Percentiles rank a stretch among this genome's conserved stretches.
Evolutionary conservation across 2,888 invertebrate species (phyloP).

Genomic region (Merodon equestris): DNA sequence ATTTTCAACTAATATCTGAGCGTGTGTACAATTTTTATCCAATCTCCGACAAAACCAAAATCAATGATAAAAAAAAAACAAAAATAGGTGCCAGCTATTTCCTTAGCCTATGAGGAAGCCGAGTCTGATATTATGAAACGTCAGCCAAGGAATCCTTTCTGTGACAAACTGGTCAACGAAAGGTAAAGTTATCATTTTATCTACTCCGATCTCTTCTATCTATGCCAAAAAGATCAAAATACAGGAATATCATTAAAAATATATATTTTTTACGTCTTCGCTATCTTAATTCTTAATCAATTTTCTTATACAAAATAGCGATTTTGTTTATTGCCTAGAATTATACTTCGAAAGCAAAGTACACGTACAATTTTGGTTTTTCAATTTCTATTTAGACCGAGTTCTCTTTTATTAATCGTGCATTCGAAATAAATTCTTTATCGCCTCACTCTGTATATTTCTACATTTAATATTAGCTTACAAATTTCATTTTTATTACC

Average conservation of each 20-base stretch:
- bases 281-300: conserved; percentile 32
- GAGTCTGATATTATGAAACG: conserved; percentile 99
- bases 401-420: no score
- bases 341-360: conserved; percentile 69
- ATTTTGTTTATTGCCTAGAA: conserved; percentile 53
- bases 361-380: conserved; percentile 38
- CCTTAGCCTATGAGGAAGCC: conserved; percentile 98
- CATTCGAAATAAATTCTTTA: no score
- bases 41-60: conserved; percentile 70
- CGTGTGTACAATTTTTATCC: conserved; percentile 63
- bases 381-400: no score
- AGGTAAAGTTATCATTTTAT: conserved; percentile 84
- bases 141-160: conserved; percentile 97
- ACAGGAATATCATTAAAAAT: conserved; percentile 50
- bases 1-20: conserved; percentile 66
- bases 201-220: conserved; percentile 70
- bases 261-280: conserved; percentile 22
- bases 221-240: conserved; percentile 47
- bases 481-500: conserved; percentile 46
- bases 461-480: conserved; percentile 7
- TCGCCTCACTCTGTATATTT: conserved; percentile 52
- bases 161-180: conserved; percentile 99
- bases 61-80: conserved; percentile 71
- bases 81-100: conserved; percentile 95
- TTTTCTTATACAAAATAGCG: conserved; percentile 33